Evolutionary conservation across 2,797 vertebrate genomes (phyloP), one percentile per base, ranked within the genome.

Genomic region (Pantherophis alleghaniensis): DNA sequence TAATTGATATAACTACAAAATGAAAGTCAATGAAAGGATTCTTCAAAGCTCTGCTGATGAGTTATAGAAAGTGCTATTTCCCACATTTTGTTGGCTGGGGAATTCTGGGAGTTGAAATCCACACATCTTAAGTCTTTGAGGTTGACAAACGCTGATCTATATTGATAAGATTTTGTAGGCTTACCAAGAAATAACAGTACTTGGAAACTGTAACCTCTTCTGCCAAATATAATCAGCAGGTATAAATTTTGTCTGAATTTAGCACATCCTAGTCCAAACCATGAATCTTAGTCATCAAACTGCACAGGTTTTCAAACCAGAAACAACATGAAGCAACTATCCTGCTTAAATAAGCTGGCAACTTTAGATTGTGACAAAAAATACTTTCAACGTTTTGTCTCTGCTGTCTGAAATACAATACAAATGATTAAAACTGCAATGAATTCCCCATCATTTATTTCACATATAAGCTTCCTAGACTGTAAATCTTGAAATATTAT

Each of bases 391-490:
- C 69, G 4, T 94, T 63, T 93, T 59, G 16, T 22, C 32, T 87
- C 90, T 89, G 87, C 69, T 79, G 88, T 95, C 96, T 93, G 88
- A 92, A 94, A 95, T 94, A 94, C n/a, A 92, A 95, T 96, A 92
- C 22, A 86, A 96, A 92, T 83, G 95, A 89, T 87, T 93, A 95
- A 92, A 95, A 90, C 92, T 20, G 55, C 59, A 92, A 91, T 95
- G 95, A 55, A 95, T 95, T 96, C 96, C 57, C 61, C 74, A 87
- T 93, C 61, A 94, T 95, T 96, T 95, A 92, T 96, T 95, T 94
- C 63, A 90, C 47, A 60, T 92, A 66, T 69, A 60, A 95, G 87
- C 26, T 57, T 86, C 87, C 92, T 79, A 18, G 90, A 96, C 94
- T 95, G 5, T 96, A 96, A 96, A 95, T 96, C 57, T 92, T 94